phyloP scores from a whole-genome alignment of 2,888 invertebrate genomes.

The Blastobasis adustella region DNA sequence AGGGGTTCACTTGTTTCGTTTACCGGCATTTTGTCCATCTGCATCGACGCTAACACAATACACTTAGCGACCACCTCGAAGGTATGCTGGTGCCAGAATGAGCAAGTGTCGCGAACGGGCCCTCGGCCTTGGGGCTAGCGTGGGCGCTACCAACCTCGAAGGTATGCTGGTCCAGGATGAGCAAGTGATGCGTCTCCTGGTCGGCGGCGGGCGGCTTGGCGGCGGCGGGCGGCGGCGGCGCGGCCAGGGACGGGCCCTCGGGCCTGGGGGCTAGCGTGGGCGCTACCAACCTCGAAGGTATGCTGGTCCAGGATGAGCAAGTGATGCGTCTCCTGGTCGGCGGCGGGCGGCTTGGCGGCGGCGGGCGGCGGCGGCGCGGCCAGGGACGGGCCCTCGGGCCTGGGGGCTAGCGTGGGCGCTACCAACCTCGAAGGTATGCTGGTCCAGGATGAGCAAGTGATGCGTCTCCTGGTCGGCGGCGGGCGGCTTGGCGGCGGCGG shows the following conservation, averaged over 20 bases:
- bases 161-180: constrained; percentile 95
- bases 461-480: constrained; percentile 87
- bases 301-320: no score
- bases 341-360: constrained; percentile 40
- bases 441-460: constrained; percentile 92
- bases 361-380: constrained; percentile 14
- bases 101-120: constrained; percentile 76
- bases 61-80: no score
- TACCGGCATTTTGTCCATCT: no score
- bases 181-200: constrained; percentile 91
- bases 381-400: constrained; percentile 18
- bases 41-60: no score
- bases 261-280: constrained; percentile 28
- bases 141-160: constrained; percentile 79
- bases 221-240: constrained; percentile 58
- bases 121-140: constrained; percentile 33
- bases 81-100: constrained; percentile 95
- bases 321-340: constrained; percentile 21
- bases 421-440: constrained; percentile 92
- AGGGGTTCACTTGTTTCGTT: no score
- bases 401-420: background rate
- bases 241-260: constrained; percentile 14
- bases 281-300: no score
- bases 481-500: constrained; percentile 74
- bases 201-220: constrained; percentile 75